A percentile compares a stretch with the other conserved stretches of the same genome.
Evolutionary conservation across 2,797 vertebrate species (phyloP).

Genomic region (Chelon labrosus): DNA sequence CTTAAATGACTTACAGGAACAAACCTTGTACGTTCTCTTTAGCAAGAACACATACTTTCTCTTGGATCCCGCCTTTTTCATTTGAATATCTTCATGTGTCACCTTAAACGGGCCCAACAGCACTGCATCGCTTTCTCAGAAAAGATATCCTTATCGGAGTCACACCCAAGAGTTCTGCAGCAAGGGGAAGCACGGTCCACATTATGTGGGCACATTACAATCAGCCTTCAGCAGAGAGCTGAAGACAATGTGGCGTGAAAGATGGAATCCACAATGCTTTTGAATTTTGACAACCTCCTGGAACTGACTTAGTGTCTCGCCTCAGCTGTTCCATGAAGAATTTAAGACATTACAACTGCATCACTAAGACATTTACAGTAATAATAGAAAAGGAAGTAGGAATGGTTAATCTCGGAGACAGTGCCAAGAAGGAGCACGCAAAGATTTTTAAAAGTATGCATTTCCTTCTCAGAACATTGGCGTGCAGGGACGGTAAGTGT

Average conservation of each 20-base stretch:
- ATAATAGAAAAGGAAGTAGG: slow-evolving; percentile 12
- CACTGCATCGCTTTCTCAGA: slow-evolving; percentile 46
- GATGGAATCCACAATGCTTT: not conserved
- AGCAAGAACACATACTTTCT: not conserved
- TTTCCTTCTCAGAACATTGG: slow-evolving; percentile 22
- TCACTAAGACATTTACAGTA: not conserved
- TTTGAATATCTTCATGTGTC: slow-evolving; percentile 53
- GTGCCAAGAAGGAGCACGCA: not conserved
- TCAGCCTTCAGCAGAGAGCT: slow-evolving; percentile 1
- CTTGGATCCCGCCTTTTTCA: slow-evolving; percentile 49
- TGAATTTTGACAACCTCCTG: not conserved
- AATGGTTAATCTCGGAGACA: not conserved
- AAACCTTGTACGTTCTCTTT: not conserved
- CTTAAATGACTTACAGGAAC: not conserved
- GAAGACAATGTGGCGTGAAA: slow-evolving; percentile 10
- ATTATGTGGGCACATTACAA: slow-evolving; percentile 1
- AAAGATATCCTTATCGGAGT: slow-evolving; percentile 70
- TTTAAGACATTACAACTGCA: not conserved
- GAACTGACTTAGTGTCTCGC: not conserved
- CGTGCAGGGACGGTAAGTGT: not conserved
- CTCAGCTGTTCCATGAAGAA: not conserved
- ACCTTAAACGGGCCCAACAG: slow-evolving; percentile 47
- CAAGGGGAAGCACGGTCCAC: slow-evolving; percentile 14
- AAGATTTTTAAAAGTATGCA: not conserved
- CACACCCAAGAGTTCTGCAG: slow-evolving; percentile 59